Evolutionary conservation across 1,140 invertebrate species (phyloP).

Genomic region (Polyergus mexicanus): DNA sequence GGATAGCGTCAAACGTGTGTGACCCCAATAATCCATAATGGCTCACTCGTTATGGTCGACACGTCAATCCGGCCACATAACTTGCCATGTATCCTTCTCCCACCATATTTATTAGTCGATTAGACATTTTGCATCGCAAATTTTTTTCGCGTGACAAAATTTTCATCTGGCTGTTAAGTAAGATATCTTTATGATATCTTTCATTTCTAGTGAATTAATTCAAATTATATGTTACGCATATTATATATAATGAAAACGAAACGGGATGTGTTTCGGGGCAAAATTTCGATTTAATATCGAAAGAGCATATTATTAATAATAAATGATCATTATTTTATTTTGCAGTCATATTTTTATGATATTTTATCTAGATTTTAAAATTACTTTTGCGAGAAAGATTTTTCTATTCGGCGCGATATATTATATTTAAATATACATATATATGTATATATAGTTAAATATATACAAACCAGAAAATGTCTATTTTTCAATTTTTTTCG

Average conservation of each 20-base stretch:
- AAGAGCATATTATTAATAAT: background rate
- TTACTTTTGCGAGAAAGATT: no score
- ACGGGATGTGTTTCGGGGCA: no score
- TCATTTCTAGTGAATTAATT: background rate
- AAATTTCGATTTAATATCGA: background rate
- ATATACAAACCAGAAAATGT: background rate
- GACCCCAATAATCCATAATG: conserved; percentile 68
- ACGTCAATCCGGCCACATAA: conserved; percentile 62
- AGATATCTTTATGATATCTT: background rate
- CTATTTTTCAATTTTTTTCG: background rate
- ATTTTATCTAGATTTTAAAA: no score
- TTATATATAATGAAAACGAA: background rate
- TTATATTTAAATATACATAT: no score
- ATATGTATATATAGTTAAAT: no score
- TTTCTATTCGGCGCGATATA: no score
- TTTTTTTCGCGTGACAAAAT: conserved; percentile 3
- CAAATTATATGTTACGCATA: background rate
- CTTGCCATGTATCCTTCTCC: conserved; percentile 38
- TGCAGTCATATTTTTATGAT: background rate
- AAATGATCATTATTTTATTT: background rate
- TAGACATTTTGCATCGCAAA: conserved; percentile 21
- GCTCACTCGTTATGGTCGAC: conserved; percentile 30
- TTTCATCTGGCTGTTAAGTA: background rate
- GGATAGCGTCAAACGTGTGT: conserved; percentile 49
- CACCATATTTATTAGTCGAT: conserved; percentile 44